phyloP scores from a whole-genome alignment of 2,113 vertebrate species.

The Nicator chloris region DNA sequence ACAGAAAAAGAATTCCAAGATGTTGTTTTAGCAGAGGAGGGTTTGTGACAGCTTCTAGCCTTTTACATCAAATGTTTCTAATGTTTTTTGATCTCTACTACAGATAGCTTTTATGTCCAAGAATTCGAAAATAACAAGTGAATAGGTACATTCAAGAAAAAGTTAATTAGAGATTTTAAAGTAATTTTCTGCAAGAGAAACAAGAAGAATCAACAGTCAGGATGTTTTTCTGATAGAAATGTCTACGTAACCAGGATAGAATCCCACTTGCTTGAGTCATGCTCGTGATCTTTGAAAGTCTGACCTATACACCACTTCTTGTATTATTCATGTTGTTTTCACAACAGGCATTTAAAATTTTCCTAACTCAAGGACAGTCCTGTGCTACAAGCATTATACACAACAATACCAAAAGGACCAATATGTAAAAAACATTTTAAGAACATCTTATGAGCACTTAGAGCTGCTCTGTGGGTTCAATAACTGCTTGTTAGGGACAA shows the following conservation, averaged over 20 bases:
- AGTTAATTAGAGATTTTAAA: not conserved
- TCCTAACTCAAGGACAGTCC: not conserved
- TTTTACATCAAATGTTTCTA: not conserved
- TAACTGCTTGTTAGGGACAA: not conserved
- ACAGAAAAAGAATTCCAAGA: not conserved
- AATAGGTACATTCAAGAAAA: not conserved
- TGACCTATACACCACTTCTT: not conserved
- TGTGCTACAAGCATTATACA: not conserved
- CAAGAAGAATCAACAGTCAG: not conserved
- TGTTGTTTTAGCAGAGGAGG: not conserved
- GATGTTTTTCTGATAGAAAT: not conserved
- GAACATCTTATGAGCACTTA: accelerated
- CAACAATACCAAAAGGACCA: not conserved
- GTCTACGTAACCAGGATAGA: not conserved
- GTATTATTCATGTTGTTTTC: not conserved
- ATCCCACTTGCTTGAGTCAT: not conserved
- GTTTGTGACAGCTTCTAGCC: not conserved
- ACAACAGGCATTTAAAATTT: not conserved
- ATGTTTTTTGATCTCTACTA: not conserved
- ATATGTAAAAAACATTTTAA: not conserved
- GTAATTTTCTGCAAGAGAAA: not conserved
- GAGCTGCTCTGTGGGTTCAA: not conserved
- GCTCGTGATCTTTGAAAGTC: not conserved
- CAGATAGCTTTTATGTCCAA: not conserved
- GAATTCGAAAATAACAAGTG: not conserved